Evolutionary conservation across 2,888 invertebrate species (phyloP).

Genomic region (Seira ritae): DNA sequence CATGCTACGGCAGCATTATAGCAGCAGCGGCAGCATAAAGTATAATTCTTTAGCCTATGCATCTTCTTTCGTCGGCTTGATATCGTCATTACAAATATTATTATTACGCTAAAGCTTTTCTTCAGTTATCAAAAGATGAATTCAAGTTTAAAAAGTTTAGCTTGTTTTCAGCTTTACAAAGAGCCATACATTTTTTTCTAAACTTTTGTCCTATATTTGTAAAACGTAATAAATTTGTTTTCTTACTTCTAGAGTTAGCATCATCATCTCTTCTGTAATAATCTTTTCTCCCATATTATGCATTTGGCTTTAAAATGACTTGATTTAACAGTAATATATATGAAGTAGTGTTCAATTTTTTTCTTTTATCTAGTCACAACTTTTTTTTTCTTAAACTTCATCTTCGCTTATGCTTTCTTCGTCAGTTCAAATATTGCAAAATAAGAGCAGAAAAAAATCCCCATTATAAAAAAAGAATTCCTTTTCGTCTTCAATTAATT

Average conservation of each 20-base stretch:
- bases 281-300: neutral
- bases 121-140: too few species aligned
- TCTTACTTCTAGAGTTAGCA: neutral
- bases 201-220: too few species aligned
- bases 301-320: slow-evolving; percentile 17
- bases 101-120: too few species aligned
- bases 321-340: too few species aligned
- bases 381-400: too few species aligned
- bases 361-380: neutral
- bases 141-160: neutral
- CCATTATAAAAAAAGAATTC: neutral
- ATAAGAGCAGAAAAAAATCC: too few species aligned
- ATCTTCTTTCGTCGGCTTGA: too few species aligned
- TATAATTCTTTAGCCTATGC: too few species aligned
- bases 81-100: too few species aligned
- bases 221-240: too few species aligned
- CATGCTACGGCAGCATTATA: neutral
- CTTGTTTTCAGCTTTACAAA: neutral
- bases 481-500: neutral
- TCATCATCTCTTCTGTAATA: neutral
- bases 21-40: neutral
- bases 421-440: neutral
- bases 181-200: too few species aligned
- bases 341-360: neutral
- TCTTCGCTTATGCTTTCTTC: neutral